Evolutionary conservation across 1,140 invertebrate genomes (phyloP).

Genomic region (Meloidogyne chitwoodi): DNA sequence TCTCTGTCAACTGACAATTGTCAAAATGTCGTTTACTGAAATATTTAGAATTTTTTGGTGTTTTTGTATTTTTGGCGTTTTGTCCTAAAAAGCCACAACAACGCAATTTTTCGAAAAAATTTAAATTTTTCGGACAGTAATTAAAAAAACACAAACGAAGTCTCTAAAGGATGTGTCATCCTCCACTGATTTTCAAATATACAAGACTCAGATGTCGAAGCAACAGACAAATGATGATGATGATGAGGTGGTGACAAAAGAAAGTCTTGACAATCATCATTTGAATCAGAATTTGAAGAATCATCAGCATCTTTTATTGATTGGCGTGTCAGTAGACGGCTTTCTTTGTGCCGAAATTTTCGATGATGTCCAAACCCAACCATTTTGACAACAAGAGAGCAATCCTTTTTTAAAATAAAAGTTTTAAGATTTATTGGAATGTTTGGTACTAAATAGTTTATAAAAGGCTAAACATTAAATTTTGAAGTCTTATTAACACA

Average conservation of each 20-base stretch:
- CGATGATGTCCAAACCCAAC: not conserved
- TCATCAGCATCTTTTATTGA: not conserved
- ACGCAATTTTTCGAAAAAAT: too few species aligned
- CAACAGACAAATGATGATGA: not conserved
- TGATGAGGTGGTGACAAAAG: not conserved
- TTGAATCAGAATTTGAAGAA: not conserved
- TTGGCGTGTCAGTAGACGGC: not conserved
- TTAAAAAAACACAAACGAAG: not conserved
- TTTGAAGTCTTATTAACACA: too few species aligned
- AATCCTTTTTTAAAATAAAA: not conserved
- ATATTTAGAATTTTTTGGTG: too few species aligned
- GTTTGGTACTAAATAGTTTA: too few species aligned
- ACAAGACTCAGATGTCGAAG: not conserved
- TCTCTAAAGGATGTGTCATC: not conserved
- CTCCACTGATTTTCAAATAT: not conserved
- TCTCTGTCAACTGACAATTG: too few species aligned
- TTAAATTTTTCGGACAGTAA: too few species aligned
- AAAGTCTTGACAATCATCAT: not conserved
- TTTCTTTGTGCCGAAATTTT: not conserved
- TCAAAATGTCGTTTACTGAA: too few species aligned
- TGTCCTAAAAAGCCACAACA: too few species aligned
- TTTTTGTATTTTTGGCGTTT: too few species aligned
- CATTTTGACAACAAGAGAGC: not conserved
- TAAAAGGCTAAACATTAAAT: too few species aligned
- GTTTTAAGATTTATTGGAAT: too few species aligned